Conservation (phyloP, 2,888 invertebrate species). For the Oasisia sp. region DNA sequence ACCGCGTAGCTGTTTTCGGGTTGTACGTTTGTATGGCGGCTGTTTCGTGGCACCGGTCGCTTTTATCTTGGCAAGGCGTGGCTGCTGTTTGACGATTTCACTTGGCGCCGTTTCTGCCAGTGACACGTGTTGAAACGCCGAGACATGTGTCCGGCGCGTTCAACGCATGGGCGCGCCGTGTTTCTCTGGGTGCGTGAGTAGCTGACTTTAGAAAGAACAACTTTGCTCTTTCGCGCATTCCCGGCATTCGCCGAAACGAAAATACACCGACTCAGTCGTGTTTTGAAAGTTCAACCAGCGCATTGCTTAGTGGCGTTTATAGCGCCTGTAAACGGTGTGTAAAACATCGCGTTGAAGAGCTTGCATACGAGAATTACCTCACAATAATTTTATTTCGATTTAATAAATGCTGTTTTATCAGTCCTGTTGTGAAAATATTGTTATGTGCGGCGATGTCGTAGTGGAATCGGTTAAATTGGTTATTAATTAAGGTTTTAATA, state of each 20-base stretch:
- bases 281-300: not conserved
- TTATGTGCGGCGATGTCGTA: not conserved
- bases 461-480: too few species aligned
- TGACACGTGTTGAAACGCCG: not conserved
- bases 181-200: not conserved
- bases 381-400: not conserved
- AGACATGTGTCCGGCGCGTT: not conserved
- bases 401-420: not conserved
- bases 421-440: not conserved
- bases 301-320: not conserved
- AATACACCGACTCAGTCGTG: not conserved
- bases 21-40: not conserved
- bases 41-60: not conserved
- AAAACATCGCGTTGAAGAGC: not conserved
- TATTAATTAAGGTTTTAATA: too few species aligned
- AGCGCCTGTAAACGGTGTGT: not conserved
- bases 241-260: not conserved
- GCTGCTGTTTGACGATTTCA: constrained; percentile 6
- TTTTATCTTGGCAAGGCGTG: not conserved
- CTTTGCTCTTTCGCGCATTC: not conserved
- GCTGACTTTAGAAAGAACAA: constrained; percentile 9
- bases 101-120: not conserved
- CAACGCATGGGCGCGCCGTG: not conserved
- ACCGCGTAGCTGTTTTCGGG: not conserved
- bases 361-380: not conserved